phyloP scores from a whole-genome alignment of 2,888 invertebrate species.

The Brachylomia viminalis region DNA sequence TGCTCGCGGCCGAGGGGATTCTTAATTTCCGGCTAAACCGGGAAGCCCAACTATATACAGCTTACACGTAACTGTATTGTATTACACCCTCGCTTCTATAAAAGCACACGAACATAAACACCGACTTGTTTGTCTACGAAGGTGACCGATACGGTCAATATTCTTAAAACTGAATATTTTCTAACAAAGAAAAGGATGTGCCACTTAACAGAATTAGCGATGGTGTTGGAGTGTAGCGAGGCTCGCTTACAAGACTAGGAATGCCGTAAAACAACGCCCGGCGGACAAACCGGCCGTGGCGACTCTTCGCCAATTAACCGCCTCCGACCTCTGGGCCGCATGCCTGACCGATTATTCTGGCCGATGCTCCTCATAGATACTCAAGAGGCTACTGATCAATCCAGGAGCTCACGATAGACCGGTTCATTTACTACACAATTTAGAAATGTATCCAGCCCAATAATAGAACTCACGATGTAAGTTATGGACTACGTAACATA shows the following conservation, averaged over 20 bases:
- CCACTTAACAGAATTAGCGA: conserved; percentile 68
- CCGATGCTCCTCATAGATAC: conserved; percentile 81
- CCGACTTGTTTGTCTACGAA: conserved; percentile 1
- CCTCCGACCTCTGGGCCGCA: conserved; percentile 84
- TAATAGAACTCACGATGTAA: conserved; percentile 34
- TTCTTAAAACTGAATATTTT: conserved; percentile 47
- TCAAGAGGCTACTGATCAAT: conserved; percentile 57
- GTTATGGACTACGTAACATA: conserved; percentile 34
- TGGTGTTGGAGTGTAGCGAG: conserved; percentile 68
- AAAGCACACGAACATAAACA: conserved; percentile 30
- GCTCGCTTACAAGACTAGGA: conserved; percentile 77
- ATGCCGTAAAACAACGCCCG: conserved; percentile 85
- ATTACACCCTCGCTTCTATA: conserved; percentile 62
- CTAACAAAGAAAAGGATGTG: conserved; percentile 66
- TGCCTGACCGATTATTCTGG: conserved; percentile 75
- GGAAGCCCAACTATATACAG: conserved; percentile 75
- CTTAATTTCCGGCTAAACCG: conserved; percentile 84
- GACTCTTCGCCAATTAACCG: conserved; percentile 89
- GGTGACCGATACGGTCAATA: conserved; percentile 5
- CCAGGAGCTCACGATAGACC: conserved; percentile 62
- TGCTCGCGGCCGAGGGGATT: conserved; percentile 77
- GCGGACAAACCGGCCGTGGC: conserved; percentile 84
- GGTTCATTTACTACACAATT: conserved; percentile 56
- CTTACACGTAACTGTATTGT: conserved; percentile 67
- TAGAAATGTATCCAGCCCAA: conserved; percentile 34